Conservation (phyloP, 2,797 vertebrate genomes). For the Acipenser oxyrinchus region DNA sequence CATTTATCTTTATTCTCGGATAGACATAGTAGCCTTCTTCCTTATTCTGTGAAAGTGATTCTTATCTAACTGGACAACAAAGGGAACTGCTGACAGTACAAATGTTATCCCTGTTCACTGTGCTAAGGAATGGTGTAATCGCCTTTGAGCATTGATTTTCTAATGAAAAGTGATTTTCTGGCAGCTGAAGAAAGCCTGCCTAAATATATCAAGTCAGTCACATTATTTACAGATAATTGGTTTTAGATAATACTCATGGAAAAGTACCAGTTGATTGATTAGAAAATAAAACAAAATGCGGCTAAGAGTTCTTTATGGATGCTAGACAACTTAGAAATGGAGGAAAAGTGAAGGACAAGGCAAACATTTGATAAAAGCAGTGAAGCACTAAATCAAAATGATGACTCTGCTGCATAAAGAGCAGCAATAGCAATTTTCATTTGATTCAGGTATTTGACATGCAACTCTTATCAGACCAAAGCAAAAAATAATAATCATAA, state of each 20-base stretch:
- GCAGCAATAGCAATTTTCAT: too few species aligned
- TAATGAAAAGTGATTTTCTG: slow-evolving; percentile 12
- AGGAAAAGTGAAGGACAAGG: too few species aligned
- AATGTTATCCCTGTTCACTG: slow-evolving; percentile 9
- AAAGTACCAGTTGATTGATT: slow-evolving; percentile 1
- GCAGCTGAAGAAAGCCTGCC: slow-evolving; percentile 8
- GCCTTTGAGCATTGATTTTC: slow-evolving; percentile 14
- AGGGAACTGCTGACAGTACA: slow-evolving; percentile 10
- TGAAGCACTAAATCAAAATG: too few species aligned
- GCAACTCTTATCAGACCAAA: too few species aligned
- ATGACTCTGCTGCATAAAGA: too few species aligned
- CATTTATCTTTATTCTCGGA: too few species aligned
- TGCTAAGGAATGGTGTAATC: slow-evolving; percentile 11
- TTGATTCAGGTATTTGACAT: too few species aligned
- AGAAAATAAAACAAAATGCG: slow-evolving; percentile 6
- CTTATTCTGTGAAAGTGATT: neutral
- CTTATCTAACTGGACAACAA: slow-evolving; percentile 3
- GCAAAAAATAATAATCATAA: too few species aligned
- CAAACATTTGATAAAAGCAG: too few species aligned
- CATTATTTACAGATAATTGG: slow-evolving; percentile 6
- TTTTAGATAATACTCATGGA: slow-evolving; percentile 4
- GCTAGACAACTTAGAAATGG: too few species aligned
- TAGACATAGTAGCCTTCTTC: neutral
- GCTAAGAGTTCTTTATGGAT: too few species aligned
- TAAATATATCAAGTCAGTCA: slow-evolving; percentile 3